Base-by-base conservation (phyloP, 2,888 invertebrate species). In the Aphrophora alni region DNA sequence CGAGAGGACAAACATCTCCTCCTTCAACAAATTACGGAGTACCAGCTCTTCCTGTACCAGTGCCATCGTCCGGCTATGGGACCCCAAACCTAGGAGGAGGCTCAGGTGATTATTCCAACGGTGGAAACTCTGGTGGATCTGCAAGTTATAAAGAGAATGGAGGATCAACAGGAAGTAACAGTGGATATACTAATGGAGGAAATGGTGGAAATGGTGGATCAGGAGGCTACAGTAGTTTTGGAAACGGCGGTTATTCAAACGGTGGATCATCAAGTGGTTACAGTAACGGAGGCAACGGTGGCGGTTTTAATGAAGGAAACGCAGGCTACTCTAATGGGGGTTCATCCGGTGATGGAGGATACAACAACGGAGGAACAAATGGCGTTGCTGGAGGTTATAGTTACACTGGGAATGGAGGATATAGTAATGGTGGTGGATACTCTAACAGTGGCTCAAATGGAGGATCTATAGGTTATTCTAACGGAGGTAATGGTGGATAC, bases 11-110 rank as follows among this genome's bases (percentile, higher is more conserved):
- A n/a, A 76, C 78, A 0, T 78, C 81, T 0, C 84, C 84, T 10
- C 84, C 84, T 8, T 82, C 84, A 3, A 84, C 84, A 1, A 84
- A 84, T 77, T 84, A 84, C 38, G 84, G 84, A 17, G 83, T 84
- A 4, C 84, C 84, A 68, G 83, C 83, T 24, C 81, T 77, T 38
- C 84, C 84, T 12, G 84, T 83, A 26, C 84, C 84, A 0, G 84
- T 85, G 8, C 84, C 85, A 8, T 81, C 84, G 17, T 77, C 79
- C 17, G 82, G 80, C 71, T 85, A 85, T 78, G 85, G 84, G 10
- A 84, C 84, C 21, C 85, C 85, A 21, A 70, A 68, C 14, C 77
- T 78, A 33, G 77, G 69, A 21, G 77, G 80, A 0, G 73, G 74
- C 17, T 17, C 21, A 27, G 71, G 71, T 8, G 10, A 14, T 44